Evolutionary conservation across 2,797 vertebrate genomes (phyloP), one percentile per base, ranked within the genome.

Genomic region (Cebuella pygmaea): DNA sequence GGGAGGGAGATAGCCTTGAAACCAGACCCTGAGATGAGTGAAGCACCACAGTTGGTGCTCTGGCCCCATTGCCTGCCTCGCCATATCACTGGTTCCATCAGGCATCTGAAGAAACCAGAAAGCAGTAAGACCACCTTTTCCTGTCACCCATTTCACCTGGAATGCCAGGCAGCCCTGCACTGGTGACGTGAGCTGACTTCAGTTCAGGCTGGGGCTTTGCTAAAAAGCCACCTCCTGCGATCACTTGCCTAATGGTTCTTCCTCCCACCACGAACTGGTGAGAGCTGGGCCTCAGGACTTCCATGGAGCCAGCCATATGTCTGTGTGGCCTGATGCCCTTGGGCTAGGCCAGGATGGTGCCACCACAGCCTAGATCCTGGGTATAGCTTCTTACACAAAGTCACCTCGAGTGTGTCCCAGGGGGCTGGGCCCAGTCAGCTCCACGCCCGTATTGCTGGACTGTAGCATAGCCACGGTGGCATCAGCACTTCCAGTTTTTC

Each of bases 381-480:
- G 74, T 97, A 55, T 81, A 89, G 75, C 39, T 19, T 67, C 97
- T 9, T 72, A 41, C 61, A 15, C 94, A 94, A 96, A 88, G 59
- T 46, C 70, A 93, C 85, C 82, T 89, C 80, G 98, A 97, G 79
- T 50, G 57, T 97, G 98, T 98, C 95, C 5, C 64, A 33, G 41
- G 24, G n/a, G 12, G 11, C 72, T 83, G 3, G 14, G 61, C 3
- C 36, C 2, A 0, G 64, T 39, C 36, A 33, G 14, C 67, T 55
- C 64, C 26, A 44, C 1, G 1, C 26, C 3, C 7, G 4, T 44
- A 14, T 59, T 17, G 1, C 39, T 6, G 33, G 55, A 48, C 82
- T 41, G 22, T 72, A 59, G 59, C 55, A 67, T 17, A 0, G 36
- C 30, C 41, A 41, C 1, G 2, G 4, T 55, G 46, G 1, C 7